Conservation (phyloP, 2,797 vertebrate species). For the Tauraco hartlaubi region DNA sequence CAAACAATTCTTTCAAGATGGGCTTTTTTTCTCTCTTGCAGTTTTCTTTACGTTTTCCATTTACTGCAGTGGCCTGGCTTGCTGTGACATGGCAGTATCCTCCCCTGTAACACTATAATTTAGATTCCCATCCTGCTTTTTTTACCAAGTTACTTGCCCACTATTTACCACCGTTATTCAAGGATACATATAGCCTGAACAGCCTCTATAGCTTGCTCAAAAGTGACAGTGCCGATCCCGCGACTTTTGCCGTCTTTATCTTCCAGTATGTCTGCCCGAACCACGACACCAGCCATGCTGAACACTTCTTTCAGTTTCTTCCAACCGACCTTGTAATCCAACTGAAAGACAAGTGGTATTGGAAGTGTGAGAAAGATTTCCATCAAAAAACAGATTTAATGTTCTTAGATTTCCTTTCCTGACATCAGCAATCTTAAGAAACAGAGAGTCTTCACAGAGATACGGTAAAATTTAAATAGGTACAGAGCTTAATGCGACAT, state of each 20-base stretch:
- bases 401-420: fast-evolving
- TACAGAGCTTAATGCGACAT: fast-evolving
- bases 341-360: slow-evolving; percentile 73
- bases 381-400: neutral
- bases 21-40: fast-evolving
- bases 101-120: fast-evolving
- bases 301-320: slow-evolving; percentile 99
- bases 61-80: fast-evolving
- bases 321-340: slow-evolving; percentile 99
- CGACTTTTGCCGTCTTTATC: slow-evolving; percentile 98
- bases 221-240: slow-evolving; percentile 96
- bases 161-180: neutral
- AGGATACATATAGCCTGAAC: slow-evolving; percentile 99
- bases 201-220: slow-evolving; percentile 96
- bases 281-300: slow-evolving; percentile 93
- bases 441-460: no score
- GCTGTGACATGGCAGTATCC: fast-evolving
- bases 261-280: slow-evolving; percentile 93
- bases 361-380: neutral
- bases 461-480: neutral
- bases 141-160: fast-evolving
- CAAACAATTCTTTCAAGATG: neutral
- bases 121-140: fast-evolving
- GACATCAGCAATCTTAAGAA: neutral
- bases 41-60: neutral